A percentile compares a stretch with the other conserved stretches of the same genome.
These are phyloP conservation scores for Palythoa caribaeorum DNA, from an alignment of 92 coral and sea anemone genomes.

Conservation along the genomic window DNA sequence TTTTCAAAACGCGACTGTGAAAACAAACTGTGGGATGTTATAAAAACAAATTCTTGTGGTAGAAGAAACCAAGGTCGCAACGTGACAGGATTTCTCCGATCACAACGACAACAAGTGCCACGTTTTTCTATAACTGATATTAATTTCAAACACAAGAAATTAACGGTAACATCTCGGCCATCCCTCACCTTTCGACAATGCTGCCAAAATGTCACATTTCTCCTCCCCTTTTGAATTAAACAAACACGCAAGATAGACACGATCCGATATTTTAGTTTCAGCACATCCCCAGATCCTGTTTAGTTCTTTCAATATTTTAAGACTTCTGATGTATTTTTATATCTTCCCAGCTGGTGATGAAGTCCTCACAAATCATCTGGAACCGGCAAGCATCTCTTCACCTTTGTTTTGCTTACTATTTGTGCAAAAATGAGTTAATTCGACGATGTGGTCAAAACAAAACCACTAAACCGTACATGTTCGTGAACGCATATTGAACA, in stretches of 20 bases:
- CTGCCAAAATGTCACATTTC: not conserved
- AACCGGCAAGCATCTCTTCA: not conserved
- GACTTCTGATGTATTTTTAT: not conserved
- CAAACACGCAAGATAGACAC: not conserved
- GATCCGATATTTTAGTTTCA: not conserved
- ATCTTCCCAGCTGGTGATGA: not conserved
- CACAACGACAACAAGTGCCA: not conserved
- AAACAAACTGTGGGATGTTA: not conserved
- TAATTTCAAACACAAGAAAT: not conserved
- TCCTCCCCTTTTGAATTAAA: not conserved
- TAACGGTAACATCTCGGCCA: not conserved
- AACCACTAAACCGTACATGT: slow-evolving; percentile 48
- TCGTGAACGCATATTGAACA: slow-evolving; percentile 76
- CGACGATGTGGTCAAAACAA: slow-evolving; percentile 64
- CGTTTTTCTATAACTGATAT: not conserved
- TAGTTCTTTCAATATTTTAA: not conserved
- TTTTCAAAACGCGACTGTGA: not conserved
- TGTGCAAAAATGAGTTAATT: slow-evolving; percentile 13
- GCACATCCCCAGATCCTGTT: not conserved
- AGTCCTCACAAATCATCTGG: not conserved
- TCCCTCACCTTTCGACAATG: slow-evolving; percentile 18
- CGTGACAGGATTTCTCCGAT: not conserved
- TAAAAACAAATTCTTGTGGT: not conserved
- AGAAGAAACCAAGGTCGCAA: not conserved
- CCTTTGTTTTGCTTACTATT: not conserved